These are phyloP conservation scores for Psylliodes chrysocephalus DNA, from an alignment of 2,888 invertebrate species.

Conservation along the genomic window DNA sequence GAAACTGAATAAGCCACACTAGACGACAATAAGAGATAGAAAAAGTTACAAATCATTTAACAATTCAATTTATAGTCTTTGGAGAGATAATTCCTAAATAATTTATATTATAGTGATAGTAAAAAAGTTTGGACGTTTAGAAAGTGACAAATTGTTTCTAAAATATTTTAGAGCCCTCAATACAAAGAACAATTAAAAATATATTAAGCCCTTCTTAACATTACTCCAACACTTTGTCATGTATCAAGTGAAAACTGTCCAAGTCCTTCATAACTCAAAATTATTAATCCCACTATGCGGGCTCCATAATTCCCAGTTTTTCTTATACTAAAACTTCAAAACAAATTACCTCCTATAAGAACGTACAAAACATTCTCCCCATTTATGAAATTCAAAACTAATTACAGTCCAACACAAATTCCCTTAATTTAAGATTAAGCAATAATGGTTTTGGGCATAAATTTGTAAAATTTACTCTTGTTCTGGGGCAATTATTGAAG, in stretches of 20 bases:
- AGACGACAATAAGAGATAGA: too few relatives aligned
- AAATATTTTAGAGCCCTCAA: too few relatives aligned
- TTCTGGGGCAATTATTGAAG: constrained; percentile 53
- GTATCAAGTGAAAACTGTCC: neutral
- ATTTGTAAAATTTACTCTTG: constrained; percentile 55
- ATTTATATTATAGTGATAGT: too few relatives aligned
- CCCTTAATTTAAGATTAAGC: constrained; percentile 47
- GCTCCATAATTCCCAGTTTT: constrained; percentile 21
- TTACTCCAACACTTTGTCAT: too few relatives aligned
- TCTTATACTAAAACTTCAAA: constrained; percentile 25
- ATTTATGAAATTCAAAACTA: constrained; percentile 42
- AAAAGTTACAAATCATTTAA: too few relatives aligned
- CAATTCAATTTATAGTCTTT: too few relatives aligned
- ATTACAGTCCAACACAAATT: constrained; percentile 46
- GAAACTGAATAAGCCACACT: too few relatives aligned
- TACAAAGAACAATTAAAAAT: too few relatives aligned
- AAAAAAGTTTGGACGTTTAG: too few relatives aligned
- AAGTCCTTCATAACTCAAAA: constrained; percentile 25
- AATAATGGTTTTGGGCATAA: constrained; percentile 50
- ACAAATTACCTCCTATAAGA: constrained; percentile 29
- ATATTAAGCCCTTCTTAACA: too few relatives aligned
- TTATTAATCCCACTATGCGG: constrained; percentile 21
- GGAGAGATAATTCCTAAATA: too few relatives aligned
- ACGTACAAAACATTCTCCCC: constrained; percentile 28
- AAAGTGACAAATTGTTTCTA: too few relatives aligned